These are phyloP conservation scores for Drosophila lacicola DNA, from an alignment of 2,888 invertebrate species.

Conservation along the genomic window DNA sequence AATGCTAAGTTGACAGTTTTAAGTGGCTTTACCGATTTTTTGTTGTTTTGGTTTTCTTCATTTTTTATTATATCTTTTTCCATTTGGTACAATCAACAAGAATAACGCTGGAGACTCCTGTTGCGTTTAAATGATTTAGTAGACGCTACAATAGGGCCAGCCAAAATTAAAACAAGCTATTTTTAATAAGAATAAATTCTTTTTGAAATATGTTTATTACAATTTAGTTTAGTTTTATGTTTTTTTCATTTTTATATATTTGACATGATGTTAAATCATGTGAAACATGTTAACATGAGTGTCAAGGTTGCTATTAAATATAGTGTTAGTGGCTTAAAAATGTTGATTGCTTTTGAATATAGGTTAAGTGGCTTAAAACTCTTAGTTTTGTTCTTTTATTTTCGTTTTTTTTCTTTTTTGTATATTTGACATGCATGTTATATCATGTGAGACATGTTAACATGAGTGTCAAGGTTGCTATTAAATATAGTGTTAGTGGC, in stretches of 20 bases:
- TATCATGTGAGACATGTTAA: too few species aligned
- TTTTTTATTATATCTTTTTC: slow-evolving; percentile 1
- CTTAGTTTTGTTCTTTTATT: too few species aligned
- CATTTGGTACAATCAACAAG: slow-evolving; percentile 20
- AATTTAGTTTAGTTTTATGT: neutral
- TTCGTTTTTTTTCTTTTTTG: too few species aligned
- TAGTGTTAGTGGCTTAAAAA: too few species aligned
- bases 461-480: too few species aligned
- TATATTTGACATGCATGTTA: too few species aligned
- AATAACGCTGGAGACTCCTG: slow-evolving; percentile 54
- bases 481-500: too few species aligned
- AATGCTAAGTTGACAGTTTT: slow-evolving; percentile 79
- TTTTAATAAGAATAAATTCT: slow-evolving; percentile 27
- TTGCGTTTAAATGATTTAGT: slow-evolving; percentile 69
- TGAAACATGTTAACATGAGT: too few species aligned
- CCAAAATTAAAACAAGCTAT: slow-evolving; percentile 26
- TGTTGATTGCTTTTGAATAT: too few species aligned
- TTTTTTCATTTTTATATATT: neutral
- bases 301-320: too few species aligned
- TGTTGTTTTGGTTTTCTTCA: neutral
- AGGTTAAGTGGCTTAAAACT: too few species aligned
- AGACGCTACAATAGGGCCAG: slow-evolving; percentile 1
- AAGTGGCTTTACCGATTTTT: slow-evolving; percentile 62
- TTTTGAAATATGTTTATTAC: neutral
- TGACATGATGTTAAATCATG: too few species aligned